A percentile compares a stretch with the other conserved stretches of the same genome.
These are phyloP conservation scores for Characodon lateralis DNA, from an alignment of 2,797 vertebrate species.

Conservation along the genomic window DNA sequence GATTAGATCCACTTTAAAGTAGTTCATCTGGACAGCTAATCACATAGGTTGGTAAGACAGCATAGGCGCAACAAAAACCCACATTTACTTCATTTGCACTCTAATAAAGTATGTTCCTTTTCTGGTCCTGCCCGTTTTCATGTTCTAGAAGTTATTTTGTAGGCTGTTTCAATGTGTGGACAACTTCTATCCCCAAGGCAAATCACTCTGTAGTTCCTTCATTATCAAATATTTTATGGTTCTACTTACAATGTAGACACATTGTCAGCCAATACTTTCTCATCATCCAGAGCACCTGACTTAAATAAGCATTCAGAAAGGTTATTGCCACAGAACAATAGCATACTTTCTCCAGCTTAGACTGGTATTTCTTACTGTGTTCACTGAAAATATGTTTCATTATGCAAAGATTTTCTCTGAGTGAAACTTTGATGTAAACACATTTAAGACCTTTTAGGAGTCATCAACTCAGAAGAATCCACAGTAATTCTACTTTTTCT, in stretches of 20 bases:
- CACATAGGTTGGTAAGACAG: background rate
- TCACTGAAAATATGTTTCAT: background rate
- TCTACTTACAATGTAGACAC: background rate
- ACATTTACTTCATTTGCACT: background rate
- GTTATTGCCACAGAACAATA: background rate
- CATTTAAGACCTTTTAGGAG: background rate
- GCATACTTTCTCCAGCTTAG: background rate
- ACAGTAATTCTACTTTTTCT: background rate
- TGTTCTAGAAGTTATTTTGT: background rate
- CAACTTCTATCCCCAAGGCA: background rate
- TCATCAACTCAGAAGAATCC: background rate
- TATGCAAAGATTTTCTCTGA: background rate
- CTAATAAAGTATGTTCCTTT: background rate
- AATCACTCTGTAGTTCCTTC: background rate
- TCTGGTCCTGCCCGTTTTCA: background rate
- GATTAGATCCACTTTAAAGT: background rate
- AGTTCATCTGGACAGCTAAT: background rate
- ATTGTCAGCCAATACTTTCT: background rate
- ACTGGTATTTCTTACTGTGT: background rate
- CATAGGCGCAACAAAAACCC: background rate
- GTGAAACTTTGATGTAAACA: background rate
- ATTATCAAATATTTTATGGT: background rate
- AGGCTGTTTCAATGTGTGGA: background rate
- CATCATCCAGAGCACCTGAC: background rate
- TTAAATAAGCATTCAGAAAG: background rate